A percentile compares a stretch with the other conserved stretches of the same genome.
phyloP scores from a whole-genome alignment of 2,888 invertebrate species.

The Aplocera efformata region DNA sequence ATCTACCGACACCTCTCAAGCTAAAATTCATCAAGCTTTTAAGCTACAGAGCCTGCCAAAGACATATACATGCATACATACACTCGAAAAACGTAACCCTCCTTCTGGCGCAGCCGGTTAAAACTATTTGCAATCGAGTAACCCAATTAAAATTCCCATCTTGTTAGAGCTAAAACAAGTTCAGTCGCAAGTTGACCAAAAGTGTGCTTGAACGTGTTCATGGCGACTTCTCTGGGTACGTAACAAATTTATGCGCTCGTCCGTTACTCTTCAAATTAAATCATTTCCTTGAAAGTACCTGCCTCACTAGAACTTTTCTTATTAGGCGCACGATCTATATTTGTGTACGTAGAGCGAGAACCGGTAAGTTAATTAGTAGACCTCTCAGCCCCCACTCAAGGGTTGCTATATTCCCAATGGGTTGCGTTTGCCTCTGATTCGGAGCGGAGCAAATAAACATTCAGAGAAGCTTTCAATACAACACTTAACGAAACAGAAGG shows the following conservation, averaged over 20 bases:
- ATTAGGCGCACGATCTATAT: constrained; percentile 15
- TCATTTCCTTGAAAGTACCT: constrained; percentile 11
- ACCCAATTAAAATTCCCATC: no score
- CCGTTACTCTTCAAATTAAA: constrained; percentile 21
- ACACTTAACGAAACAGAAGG: constrained; percentile 14
- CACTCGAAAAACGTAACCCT: no score
- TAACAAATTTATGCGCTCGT: constrained; percentile 16
- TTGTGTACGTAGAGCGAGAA: constrained; percentile 19
- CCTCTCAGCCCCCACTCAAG: constrained; percentile 15
- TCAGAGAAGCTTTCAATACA: constrained; percentile 17
- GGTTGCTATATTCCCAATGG: constrained; percentile 13
- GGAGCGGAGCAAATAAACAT: constrained; percentile 17
- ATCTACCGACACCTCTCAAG: no score
- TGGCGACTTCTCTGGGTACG: constrained; percentile 4
- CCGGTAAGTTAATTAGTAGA: constrained; percentile 25
- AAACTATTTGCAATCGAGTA: no score
- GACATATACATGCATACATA: no score
- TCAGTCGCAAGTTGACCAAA: constrained; percentile 7
- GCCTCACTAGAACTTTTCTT: constrained; percentile 10
- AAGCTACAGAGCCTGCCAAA: no score
- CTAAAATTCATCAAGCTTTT: no score
- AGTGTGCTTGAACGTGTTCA: constrained; percentile 4
- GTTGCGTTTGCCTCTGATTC: constrained; percentile 16
- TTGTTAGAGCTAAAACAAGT: no score
- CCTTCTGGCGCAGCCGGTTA: no score